Conservation (phyloP, 1,140 invertebrate genomes). For the Riptortus pedestris region DNA sequence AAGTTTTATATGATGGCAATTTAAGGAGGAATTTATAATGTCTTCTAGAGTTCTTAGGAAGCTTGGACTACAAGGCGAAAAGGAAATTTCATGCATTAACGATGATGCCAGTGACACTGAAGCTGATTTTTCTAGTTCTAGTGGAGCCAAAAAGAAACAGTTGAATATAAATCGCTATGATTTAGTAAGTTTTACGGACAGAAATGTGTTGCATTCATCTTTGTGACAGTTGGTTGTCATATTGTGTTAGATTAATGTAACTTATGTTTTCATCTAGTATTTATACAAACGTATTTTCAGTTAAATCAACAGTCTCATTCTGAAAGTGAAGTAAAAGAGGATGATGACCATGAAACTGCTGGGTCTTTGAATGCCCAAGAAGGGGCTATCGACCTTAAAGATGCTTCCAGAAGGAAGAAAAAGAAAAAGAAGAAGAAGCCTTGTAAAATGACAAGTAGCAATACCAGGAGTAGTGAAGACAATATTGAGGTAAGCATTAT, state of each 20-base stretch:
- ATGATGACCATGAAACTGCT: conserved; percentile 52
- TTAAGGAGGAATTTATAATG: conserved; percentile 27
- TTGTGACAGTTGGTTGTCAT: conserved; percentile 21
- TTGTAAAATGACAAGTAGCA: conserved; percentile 38
- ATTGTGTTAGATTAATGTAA: conserved; percentile 21
- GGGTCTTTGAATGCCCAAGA: conserved; percentile 40
- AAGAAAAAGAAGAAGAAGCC: conserved; percentile 54
- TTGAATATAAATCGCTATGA: conserved; percentile 50
- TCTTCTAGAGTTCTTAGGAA: conserved; percentile 34
- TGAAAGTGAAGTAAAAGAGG: conserved; percentile 56
- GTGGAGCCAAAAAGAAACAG: conserved; percentile 41
- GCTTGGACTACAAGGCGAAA: conserved; percentile 33
- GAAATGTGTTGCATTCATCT: conserved; percentile 1
- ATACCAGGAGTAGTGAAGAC: conserved; percentile 48
- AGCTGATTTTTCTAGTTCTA: conserved; percentile 38
- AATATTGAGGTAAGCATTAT: conserved; percentile 43
- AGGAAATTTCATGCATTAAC: conserved; percentile 31
- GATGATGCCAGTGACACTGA: conserved; percentile 43
- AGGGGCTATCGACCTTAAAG: conserved; percentile 35
- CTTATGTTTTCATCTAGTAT: neutral
- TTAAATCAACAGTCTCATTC: conserved; percentile 49
- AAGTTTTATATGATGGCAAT: neutral
- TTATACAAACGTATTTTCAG: conserved; percentile 34
- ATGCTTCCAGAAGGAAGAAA: conserved; percentile 45
- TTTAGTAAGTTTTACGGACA: conserved; percentile 43